phyloP scores from a whole-genome alignment of 2,888 invertebrate species.

The Harmothoe impar region DNA sequence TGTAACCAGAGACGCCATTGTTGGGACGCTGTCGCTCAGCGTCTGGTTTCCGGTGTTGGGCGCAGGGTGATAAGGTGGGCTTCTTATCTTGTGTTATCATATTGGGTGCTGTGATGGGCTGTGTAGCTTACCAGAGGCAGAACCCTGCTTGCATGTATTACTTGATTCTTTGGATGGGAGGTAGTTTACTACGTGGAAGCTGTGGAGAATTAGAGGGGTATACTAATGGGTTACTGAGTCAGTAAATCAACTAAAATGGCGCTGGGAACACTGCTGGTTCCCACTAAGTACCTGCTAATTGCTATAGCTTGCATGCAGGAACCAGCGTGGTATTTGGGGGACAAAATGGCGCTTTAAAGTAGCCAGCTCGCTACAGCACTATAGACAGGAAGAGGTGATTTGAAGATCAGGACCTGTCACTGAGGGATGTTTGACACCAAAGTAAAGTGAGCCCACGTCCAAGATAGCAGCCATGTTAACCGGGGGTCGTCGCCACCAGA shows the following conservation, averaged over 20 bases:
- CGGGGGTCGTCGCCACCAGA: not conserved
- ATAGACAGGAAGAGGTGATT: too few relatives aligned
- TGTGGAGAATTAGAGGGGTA: too few relatives aligned
- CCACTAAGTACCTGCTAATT: too few relatives aligned
- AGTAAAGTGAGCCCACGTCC: not conserved
- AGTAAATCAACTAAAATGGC: too few relatives aligned
- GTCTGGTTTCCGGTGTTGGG: not conserved
- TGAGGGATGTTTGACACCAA: not conserved
- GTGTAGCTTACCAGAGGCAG: not conserved
- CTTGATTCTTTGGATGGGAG: too few relatives aligned
- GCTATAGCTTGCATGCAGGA: too few relatives aligned
- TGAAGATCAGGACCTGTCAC: not conserved
- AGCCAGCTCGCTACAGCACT: too few relatives aligned
- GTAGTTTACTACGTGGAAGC: too few relatives aligned
- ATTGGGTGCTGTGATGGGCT: not conserved
- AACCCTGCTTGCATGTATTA: not conserved
- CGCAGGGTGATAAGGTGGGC: not conserved
- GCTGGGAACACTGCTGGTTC: too few relatives aligned
- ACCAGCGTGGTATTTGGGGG: too few relatives aligned
- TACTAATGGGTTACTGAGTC: too few relatives aligned
- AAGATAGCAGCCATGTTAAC: not conserved
- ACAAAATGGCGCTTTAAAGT: too few relatives aligned
- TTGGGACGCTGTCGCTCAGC: slow-evolving; percentile 27
- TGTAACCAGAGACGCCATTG: slow-evolving; percentile 48
- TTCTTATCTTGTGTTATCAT: slow-evolving; percentile 3